Evolutionary conservation across 2,113 vertebrate genomes (phyloP).

Genomic region (Rana temporaria): DNA sequence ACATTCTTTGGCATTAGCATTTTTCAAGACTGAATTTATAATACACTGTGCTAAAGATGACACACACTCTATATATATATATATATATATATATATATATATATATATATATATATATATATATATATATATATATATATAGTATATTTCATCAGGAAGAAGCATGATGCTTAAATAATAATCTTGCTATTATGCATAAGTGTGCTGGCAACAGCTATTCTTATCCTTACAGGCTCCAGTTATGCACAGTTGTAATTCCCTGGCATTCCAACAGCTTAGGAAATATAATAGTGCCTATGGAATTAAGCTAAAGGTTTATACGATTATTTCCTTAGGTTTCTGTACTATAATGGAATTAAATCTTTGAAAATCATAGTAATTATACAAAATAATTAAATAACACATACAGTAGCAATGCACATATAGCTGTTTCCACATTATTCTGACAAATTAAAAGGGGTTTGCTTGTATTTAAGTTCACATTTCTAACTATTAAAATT

Average conservation of each 20-base stretch:
- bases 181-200: neutral
- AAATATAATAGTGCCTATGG: slow-evolving; percentile 25
- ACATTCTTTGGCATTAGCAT: too few species aligned
- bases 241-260: slow-evolving; percentile 17
- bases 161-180: slow-evolving; percentile 1
- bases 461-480: neutral
- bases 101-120: neutral
- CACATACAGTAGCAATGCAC: neutral
- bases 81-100: neutral
- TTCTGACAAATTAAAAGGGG: neutral
- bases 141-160: neutral
- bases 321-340: slow-evolving; percentile 12
- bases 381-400: neutral
- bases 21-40: too few species aligned
- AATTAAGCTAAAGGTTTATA: slow-evolving; percentile 33
- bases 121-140: neutral
- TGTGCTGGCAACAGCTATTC: slow-evolving; percentile 12
- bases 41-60: too few species aligned
- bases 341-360: neutral
- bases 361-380: neutral
- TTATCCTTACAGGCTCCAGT: slow-evolving; percentile 18
- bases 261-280: slow-evolving; percentile 6
- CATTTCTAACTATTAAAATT: too few species aligned
- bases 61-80: neutral
- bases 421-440: neutral